Conservation (phyloP, 2,797 vertebrate genomes). For the Tapirus indicus region DNA sequence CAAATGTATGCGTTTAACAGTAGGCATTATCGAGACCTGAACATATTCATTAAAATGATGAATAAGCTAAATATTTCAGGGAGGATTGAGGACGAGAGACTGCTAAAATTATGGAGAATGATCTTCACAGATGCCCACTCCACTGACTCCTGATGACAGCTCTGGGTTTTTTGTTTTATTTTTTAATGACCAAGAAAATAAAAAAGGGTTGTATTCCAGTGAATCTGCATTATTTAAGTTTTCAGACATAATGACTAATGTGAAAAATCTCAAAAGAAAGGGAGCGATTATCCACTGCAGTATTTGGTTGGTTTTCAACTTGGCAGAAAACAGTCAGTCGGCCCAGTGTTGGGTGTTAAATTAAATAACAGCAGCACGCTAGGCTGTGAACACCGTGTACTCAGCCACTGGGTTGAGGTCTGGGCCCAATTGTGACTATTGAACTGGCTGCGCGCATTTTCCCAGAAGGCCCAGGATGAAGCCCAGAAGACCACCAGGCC, state of each 20-base stretch:
- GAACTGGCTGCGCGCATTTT: background rate
- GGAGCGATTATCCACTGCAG: background rate
- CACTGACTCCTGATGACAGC: background rate
- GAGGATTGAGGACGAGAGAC: background rate
- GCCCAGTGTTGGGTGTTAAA: background rate
- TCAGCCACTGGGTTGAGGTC: background rate
- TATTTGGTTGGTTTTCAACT: background rate
- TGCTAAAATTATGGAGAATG: background rate
- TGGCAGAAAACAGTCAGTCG: constrained; percentile 15
- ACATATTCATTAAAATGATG: background rate
- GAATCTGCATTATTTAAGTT: background rate
- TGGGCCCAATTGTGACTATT: background rate
- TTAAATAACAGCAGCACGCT: background rate
- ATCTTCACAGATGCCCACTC: background rate
- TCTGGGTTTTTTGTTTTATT: background rate
- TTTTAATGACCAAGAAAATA: background rate
- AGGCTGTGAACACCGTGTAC: background rate
- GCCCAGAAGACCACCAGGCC: background rate
- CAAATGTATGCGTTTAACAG: background rate
- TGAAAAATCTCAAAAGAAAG: background rate
- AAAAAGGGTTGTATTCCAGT: background rate
- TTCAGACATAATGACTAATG: background rate
- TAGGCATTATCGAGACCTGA: background rate
- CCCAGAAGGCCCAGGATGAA: background rate
- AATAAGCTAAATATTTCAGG: background rate